Evolutionary conservation across 2,797 vertebrate genomes (phyloP), one percentile per base, ranked within the genome.

Genomic region (Megalops cyprinoides): DNA sequence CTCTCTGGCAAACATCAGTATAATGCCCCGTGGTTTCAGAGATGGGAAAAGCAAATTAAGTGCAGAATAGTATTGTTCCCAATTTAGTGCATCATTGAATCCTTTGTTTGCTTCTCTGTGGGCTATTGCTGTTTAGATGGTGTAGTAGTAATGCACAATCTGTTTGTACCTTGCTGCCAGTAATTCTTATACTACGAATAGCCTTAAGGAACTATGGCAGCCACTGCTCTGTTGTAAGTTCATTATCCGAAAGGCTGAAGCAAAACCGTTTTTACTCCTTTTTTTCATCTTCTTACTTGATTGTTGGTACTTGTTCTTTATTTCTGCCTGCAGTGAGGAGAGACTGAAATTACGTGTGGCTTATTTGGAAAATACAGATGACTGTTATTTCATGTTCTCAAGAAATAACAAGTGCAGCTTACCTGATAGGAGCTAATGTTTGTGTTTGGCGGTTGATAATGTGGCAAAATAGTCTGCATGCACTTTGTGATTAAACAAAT

Each of bases 41-140:
- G 91, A 85, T 88, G 78, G 87, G 85, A 90, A 90, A 90, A 95
- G 93, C 94, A 96, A 97, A 97, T 96, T 96, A 97, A 96, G 93
- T 93, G 93, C 92, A 92, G 94, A 96, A 96, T 95, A 95, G 94
- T 96, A 96, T 96, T 95, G 95, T 97, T 96, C 95, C 96, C 97
- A 97, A 98, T 99, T 98, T 98, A 97, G 96, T 97, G 97, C 97
- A 96, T 97, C 96, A 96, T 94, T 97, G 96, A 97, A 95, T 95
- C 95, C 94, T 95, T 93, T 94, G 95, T 96, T 96, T 95, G 90
- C 94, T 95, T 94, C 97, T 95, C 97, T 95, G 96, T 97, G 96
- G 96, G 96, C 95, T 96, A 95, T 96, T 95, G 94, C 96, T 96
- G 90, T 94, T 93, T 95, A 95, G 95, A 95, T 94, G 93, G 92